Percentiles rank a stretch among this genome's conserved stretches.
Evolutionary conservation across 2,113 vertebrate genomes (phyloP).

Genomic region (Anser brachyrhynchus): DNA sequence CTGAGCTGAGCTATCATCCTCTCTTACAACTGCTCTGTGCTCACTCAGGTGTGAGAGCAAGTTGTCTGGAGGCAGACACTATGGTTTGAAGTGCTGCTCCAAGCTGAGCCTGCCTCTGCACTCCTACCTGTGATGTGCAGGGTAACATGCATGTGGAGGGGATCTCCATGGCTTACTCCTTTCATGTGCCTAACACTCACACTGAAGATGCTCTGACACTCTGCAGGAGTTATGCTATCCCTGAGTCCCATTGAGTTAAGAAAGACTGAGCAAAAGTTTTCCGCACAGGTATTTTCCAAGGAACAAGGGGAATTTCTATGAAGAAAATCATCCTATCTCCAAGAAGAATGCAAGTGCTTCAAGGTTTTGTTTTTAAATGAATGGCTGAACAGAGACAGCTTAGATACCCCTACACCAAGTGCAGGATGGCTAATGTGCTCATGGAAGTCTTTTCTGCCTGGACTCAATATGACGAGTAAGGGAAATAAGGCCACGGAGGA

Average conservation of each 20-base stretch:
- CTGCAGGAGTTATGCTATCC: not conserved
- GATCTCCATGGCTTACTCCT: rapidly evolving
- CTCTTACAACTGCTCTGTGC: not conserved
- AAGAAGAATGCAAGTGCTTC: not conserved
- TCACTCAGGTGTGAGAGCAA: not conserved
- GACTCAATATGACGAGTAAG: not conserved
- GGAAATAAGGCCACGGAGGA: not conserved
- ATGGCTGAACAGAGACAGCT: not conserved
- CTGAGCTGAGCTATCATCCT: not conserved
- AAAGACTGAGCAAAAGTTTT: not conserved
- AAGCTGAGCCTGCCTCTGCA: not conserved
- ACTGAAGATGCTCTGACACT: rapidly evolving
- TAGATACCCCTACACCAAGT: not conserved
- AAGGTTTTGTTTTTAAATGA: not conserved
- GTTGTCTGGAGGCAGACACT: not conserved
- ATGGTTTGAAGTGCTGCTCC: not conserved
- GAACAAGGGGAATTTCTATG: not conserved
- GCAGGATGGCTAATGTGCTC: rapidly evolving
- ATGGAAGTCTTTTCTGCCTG: not conserved
- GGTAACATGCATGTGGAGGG: rapidly evolving
- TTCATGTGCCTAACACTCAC: not conserved
- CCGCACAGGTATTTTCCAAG: not conserved
- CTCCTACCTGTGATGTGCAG: rapidly evolving
- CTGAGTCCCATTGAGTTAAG: not conserved
- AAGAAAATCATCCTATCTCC: not conserved